A percentile compares a stretch with the other conserved stretches of the same genome.
Evolutionary conservation across 2,797 vertebrate species (phyloP).

Genomic region (Mormyrops attenuatus): DNA sequence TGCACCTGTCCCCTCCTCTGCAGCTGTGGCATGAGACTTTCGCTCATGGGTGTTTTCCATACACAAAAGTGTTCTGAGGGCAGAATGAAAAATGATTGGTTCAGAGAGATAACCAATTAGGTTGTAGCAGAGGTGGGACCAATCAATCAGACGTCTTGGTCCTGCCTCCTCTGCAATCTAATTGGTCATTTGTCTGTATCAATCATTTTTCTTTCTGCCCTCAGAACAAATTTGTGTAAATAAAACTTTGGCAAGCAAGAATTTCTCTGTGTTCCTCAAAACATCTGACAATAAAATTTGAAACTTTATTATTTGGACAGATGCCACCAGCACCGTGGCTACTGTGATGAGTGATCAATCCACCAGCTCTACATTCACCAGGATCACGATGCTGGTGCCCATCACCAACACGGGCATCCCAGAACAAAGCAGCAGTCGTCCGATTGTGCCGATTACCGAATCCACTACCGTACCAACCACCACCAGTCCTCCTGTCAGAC

Average conservation of each 20-base stretch:
- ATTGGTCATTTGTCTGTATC: neutral
- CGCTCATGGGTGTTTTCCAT: neutral
- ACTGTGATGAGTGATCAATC: neutral
- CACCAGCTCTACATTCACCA: neutral
- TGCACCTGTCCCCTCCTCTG: neutral
- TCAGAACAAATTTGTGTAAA: neutral
- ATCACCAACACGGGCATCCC: neutral
- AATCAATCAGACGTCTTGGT: neutral
- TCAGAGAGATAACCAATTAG: neutral
- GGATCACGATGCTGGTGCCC: neutral
- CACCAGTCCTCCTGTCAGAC: conserved; percentile 9
- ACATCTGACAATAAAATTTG: neutral
- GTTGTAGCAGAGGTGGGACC: neutral
- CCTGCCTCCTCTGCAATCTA: neutral
- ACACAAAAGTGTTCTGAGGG: neutral
- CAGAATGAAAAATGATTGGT: neutral
- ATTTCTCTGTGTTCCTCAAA: neutral
- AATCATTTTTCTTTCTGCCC: neutral
- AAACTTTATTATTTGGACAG: neutral
- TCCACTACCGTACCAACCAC: neutral
- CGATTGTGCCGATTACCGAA: neutral
- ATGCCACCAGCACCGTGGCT: neutral
- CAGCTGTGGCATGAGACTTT: neutral
- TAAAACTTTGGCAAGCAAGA: neutral
- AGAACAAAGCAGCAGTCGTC: neutral